Percentiles rank a stretch among this genome's conserved stretches.
These are phyloP conservation scores for Lepus europaeus DNA, from an alignment of 2,113 vertebrate species.

Conservation along the genomic window DNA sequence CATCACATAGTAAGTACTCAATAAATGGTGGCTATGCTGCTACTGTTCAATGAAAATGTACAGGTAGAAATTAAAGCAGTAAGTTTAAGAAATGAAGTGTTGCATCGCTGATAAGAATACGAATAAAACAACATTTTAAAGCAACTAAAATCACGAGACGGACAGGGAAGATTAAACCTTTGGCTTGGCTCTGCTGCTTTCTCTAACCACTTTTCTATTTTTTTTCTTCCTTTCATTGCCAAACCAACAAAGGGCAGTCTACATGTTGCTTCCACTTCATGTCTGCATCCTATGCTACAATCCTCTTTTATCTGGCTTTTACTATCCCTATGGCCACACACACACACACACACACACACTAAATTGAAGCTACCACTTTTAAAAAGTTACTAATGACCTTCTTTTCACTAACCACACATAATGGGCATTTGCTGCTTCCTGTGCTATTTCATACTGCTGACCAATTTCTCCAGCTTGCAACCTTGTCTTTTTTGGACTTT, in stretches of 20 bases:
- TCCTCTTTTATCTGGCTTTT: constrained; percentile 1
- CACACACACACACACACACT: neutral
- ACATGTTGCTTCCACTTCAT: neutral
- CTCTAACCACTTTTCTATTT: neutral
- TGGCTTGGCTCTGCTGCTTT: neutral
- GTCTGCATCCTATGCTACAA: neutral
- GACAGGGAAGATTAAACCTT: neutral
- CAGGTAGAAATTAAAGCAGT: constrained; percentile 6
- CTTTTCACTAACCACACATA: neutral
- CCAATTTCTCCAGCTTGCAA: constrained; percentile 22
- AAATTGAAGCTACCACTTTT: neutral
- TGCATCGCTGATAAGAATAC: constrained; percentile 12
- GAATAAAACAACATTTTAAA: constrained; percentile 24
- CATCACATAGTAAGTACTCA: neutral
- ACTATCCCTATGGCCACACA: neutral
- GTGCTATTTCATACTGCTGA: neutral
- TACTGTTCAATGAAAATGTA: neutral
- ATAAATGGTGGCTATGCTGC: neutral
- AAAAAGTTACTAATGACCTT: neutral
- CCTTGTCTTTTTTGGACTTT: neutral
- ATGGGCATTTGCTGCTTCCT: neutral
- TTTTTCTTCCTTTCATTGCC: neutral
- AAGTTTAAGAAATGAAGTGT: constrained; percentile 30
- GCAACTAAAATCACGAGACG: constrained; percentile 37
- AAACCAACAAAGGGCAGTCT: neutral